Evolutionary conservation across 2,888 invertebrate species (phyloP).

Genomic region (Acrobasis repandana): DNA sequence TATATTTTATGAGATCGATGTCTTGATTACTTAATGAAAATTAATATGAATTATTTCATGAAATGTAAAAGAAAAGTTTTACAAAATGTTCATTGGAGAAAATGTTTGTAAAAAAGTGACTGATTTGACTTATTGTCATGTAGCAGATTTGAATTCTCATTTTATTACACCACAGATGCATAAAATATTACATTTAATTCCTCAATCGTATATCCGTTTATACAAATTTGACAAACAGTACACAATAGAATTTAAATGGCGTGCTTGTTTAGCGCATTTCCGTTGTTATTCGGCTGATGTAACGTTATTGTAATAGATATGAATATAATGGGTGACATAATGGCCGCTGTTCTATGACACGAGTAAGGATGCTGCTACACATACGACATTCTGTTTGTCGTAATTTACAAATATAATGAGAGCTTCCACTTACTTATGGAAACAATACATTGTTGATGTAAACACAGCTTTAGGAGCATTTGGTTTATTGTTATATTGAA

Average conservation of each 20-base stretch:
- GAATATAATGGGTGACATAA: slow-evolving; percentile 4
- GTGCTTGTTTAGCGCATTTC: slow-evolving; percentile 14
- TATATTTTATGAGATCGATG: background rate
- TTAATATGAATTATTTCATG: too few species aligned
- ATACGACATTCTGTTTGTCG: too few species aligned
- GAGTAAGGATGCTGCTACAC: background rate
- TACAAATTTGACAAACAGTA: background rate
- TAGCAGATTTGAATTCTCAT: too few species aligned
- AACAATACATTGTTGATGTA: too few species aligned
- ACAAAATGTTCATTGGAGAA: too few species aligned
- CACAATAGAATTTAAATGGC: background rate
- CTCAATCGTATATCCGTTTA: too few species aligned
- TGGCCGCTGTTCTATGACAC: background rate
- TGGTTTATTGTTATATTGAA: too few species aligned
- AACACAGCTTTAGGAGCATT: too few species aligned
- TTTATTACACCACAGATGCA: background rate
- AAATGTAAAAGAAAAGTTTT: too few species aligned
- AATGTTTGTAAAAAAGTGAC: too few species aligned
- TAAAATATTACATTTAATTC: background rate
- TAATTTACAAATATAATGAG: slow-evolving; percentile 3
- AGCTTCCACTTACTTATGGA: background rate
- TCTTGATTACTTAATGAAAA: background rate
- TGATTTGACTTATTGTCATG: too few species aligned
- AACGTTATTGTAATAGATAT: slow-evolving; percentile 16
- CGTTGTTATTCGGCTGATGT: slow-evolving; percentile 22